These are phyloP conservation scores for Microcebus griseorufus DNA, from an alignment of 2,113 vertebrate genomes.

Conservation along the genomic window DNA sequence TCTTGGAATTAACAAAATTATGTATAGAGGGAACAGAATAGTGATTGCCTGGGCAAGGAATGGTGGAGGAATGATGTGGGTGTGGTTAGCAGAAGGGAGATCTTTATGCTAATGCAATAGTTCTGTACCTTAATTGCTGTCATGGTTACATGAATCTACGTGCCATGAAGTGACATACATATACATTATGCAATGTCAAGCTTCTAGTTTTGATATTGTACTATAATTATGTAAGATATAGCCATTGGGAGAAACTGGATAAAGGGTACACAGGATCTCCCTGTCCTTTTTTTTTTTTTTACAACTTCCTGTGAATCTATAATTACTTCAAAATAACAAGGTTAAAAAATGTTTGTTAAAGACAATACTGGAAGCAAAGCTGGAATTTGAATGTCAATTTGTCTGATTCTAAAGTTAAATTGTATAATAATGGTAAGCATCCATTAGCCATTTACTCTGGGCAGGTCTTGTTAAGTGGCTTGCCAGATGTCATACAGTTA, in stretches of 20 bases:
- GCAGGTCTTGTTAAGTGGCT: background rate
- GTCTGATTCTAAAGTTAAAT: background rate
- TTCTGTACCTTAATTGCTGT: background rate
- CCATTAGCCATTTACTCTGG: background rate
- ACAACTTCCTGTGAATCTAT: background rate
- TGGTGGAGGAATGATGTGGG: background rate
- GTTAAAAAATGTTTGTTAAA: background rate
- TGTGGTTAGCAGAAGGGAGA: background rate
- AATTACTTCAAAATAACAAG: background rate
- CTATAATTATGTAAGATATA: background rate
- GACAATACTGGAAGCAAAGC: background rate
- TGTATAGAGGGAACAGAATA: background rate
- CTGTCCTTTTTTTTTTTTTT: background rate
- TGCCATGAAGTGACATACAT: background rate
- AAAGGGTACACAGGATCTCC: background rate
- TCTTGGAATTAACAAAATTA: slow-evolving; percentile 18
- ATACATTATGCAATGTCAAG: background rate
- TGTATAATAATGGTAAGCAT: background rate
- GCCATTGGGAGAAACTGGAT: background rate
- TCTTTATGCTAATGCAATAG: background rate
- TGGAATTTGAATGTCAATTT: background rate
- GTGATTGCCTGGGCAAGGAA: background rate
- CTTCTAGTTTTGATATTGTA: background rate
- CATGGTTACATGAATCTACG: background rate
- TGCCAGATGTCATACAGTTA: background rate